Base-by-base conservation (phyloP, 2,113 vertebrate species). In the Amphilophus citrinellus region DNA sequence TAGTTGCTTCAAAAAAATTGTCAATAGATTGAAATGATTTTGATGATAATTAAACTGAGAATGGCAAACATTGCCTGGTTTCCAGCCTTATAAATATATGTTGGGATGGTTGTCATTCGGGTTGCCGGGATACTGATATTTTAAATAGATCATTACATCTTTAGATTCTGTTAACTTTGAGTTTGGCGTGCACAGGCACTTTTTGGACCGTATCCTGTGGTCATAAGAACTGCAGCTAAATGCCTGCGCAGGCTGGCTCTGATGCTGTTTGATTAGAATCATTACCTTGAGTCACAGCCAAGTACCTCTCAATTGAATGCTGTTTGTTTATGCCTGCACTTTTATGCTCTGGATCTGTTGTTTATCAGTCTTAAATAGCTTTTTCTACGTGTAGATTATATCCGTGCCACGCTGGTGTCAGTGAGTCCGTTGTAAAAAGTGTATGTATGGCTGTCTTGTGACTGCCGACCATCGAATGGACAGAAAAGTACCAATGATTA, bases 231-330 rank as follows among this genome's bases (percentile, higher is more conserved):
- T 71, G 61, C 76, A 83, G 61, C 56, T 60, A 30, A 80, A 83
- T 60, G 65, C 63, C 35, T 13, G 47, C 24, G 24, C 65, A 75
- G 14, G 18, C 35, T 32, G 65, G 24, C 61, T 73, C 80, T 88
- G 68, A 59, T 76, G 80, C 62, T 79, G 77, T 81, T 85, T 80
- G 82, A 91, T 86, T 89, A 80, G 77, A 91, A 84, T 89, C 88
- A 87, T 88, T 89, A 84, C 84, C 71, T 76, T 80, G 42, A 91
- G 60, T 85, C 71, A 35, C 24, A 68, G 87, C 88, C 88, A 85
- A 88, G 79, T 39, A 24, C 42, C 58, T 78, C 83, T 90, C 82
- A 71, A 61, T 59, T 86, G 15, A 90, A 80, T 75, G 83, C 42
- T 76, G 73, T 90, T 85, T 88, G 84, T 89, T 89, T 81, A 20